phyloP scores from a whole-genome alignment of 1,140 invertebrate species.

The Zaprionus gabonicus region DNA sequence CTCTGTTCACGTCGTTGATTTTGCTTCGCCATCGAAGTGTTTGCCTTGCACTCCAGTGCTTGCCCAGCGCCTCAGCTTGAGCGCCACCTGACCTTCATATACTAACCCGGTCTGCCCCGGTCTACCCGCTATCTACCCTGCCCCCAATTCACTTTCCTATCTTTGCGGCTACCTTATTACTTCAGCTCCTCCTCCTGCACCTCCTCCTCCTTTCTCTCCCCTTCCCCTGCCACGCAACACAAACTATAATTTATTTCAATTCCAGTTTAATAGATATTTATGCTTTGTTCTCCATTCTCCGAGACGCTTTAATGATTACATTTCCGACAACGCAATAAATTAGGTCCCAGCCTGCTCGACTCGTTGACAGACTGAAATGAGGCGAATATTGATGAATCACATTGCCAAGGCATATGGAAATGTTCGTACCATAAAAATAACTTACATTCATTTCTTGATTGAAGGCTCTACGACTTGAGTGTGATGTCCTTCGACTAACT shows the following conservation, averaged over 20 bases:
- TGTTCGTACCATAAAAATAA: neutral
- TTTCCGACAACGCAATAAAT: conserved; percentile 65
- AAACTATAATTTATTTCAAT: conserved; percentile 77
- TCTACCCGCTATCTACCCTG: neutral
- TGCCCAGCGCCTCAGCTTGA: conserved; percentile 36
- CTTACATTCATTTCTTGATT: neutral
- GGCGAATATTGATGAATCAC: conserved; percentile 15
- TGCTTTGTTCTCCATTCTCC: conserved; percentile 67
- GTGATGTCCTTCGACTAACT: neutral
- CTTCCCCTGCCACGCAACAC: neutral
- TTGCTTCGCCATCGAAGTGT: conserved; percentile 62
- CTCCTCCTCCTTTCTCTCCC: neutral
- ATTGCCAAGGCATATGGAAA: conserved; percentile 5
- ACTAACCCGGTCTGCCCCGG: neutral
- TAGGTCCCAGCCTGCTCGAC: conserved; percentile 46
- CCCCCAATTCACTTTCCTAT: neutral
- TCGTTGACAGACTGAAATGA: conserved; percentile 56
- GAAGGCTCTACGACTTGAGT: neutral
- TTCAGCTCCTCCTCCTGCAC: neutral
- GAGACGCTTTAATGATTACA: conserved; percentile 55
- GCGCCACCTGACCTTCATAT: conserved; percentile 34
- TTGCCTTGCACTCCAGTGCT: conserved; percentile 65
- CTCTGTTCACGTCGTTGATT: conserved; percentile 65
- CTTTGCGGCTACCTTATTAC: conserved; percentile 19
- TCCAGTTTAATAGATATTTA: conserved; percentile 77